These are phyloP conservation scores for Venustaconcha ellipsiformis DNA, from an alignment of 1,140 invertebrate genomes.

Conservation along the genomic window DNA sequence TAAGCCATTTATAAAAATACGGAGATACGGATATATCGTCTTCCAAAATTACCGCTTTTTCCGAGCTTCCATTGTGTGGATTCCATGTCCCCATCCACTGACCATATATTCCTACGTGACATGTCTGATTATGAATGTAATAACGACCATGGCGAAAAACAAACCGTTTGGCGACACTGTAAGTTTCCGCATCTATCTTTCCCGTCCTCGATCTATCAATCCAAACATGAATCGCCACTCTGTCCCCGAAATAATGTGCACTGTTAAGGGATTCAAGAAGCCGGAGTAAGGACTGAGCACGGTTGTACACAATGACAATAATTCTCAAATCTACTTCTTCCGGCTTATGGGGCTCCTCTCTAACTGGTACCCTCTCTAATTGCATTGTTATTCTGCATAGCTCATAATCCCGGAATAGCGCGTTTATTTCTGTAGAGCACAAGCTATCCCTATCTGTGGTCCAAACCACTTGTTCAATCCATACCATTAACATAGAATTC, in stretches of 20 bases:
- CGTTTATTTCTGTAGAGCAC: too few species aligned
- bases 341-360: too few species aligned
- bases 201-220: slow-evolving; percentile 34
- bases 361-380: too few species aligned
- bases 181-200: slow-evolving; percentile 30
- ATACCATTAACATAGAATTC: too few species aligned
- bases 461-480: too few species aligned
- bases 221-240: slow-evolving; percentile 42
- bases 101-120: slow-evolving; percentile 44
- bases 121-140: slow-evolving; percentile 30
- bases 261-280: slow-evolving; percentile 37
- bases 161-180: slow-evolving; percentile 26
- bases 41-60: slow-evolving; percentile 51
- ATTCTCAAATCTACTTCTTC: slow-evolving; percentile 21
- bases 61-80: slow-evolving; percentile 28
- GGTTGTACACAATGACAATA: slow-evolving; percentile 37
- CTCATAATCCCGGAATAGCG: too few species aligned
- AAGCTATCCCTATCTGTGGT: too few species aligned
- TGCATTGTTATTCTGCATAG: too few species aligned
- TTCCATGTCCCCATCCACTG: slow-evolving; percentile 54
- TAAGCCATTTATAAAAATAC: slow-evolving; percentile 46
- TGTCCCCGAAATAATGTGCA: slow-evolving; percentile 33
- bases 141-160: slow-evolving; percentile 38
- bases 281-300: slow-evolving; percentile 29
- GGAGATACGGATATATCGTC: slow-evolving; percentile 51